Conservation (phyloP, 2,797 vertebrate species). For the Danio aesculapii region DNA sequence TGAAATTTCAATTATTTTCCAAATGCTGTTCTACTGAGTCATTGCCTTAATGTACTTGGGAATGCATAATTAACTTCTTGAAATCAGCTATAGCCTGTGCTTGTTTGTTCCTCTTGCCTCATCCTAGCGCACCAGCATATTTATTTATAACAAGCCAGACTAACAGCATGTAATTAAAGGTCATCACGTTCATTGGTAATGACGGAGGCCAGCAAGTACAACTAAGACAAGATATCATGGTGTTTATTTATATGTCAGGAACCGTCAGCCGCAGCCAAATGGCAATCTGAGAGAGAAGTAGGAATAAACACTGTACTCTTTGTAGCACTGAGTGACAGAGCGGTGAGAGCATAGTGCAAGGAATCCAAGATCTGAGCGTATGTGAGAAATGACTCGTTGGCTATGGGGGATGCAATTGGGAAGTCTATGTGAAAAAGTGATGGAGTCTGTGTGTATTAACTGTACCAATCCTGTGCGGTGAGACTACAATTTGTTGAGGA, state of each 20-base stretch:
- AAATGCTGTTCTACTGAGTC: too few species aligned
- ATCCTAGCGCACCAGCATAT: neutral
- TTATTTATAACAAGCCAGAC: constrained; percentile 38
- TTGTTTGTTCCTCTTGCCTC: constrained; percentile 5
- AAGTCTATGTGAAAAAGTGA: constrained; percentile 39
- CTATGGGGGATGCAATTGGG: constrained; percentile 13
- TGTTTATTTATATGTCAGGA: constrained; percentile 42
- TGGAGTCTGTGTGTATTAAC: constrained; percentile 22
- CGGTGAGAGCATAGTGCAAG: neutral
- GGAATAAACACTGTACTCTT: constrained; percentile 41
- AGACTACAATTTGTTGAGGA: constrained; percentile 3
- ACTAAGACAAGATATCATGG: constrained; percentile 26
- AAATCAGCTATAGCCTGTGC: constrained; percentile 2
- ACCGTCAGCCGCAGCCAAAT: constrained; percentile 66
- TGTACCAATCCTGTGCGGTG: neutral
- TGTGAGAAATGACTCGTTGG: constrained; percentile 15
- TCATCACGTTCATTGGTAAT: constrained; percentile 38
- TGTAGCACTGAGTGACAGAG: constrained; percentile 51
- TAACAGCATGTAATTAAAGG: constrained; percentile 43
- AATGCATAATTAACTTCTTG: neutral
- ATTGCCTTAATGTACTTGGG: neutral
- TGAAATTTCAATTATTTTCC: too few species aligned
- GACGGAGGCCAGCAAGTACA: constrained; percentile 56
- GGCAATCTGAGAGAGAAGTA: constrained; percentile 17
- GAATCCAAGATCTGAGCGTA: constrained; percentile 8